Evolutionary conservation across 2,113 vertebrate species (phyloP), one percentile per base, ranked within the genome.

Genomic region (Sphaerodactylus townsendi): DNA sequence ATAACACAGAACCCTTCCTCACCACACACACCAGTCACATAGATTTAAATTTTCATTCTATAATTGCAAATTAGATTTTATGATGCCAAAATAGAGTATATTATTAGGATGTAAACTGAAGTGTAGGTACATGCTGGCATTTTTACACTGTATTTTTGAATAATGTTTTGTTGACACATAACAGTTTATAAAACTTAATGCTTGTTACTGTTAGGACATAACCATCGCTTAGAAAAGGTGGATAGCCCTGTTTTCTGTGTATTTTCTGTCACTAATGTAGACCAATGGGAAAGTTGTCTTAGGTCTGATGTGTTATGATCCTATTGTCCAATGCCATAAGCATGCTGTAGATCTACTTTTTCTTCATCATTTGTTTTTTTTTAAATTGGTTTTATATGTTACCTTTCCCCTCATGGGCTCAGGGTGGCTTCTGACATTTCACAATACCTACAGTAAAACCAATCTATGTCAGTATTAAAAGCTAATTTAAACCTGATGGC

Each of bases 21-120:
- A 14, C 50, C 50, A n/a, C n/a, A n/a, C n/a, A n/a, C n/a, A n/a
- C 15, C 53, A 21, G 17, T 56, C 21, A 56, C 19, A 21, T 70
- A 84, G 90, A 73, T 66, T 70, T 90, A 37, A 23, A 17, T 62
- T 88, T 90, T 89, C 71, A 1, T 81, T 71, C n/a, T 39, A 15
- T 71, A 50, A 84, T 8, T 79, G n/a, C 81, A 88, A 85, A 70
- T 84, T 37, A 4, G 37, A 28, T 84, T 90, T 68, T 87, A 1
- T 86, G 85, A 74, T 10, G 62, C 50, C 59, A 74, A 79, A 87
- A 56, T 88, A 82, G 19, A 86, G 75, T 62, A 64, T 71, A 14
- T 68, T 6, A 50, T 19, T 72, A 48, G 88, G 64, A 77, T 23
- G 33, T 88, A 76, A 86, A 90, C 77, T 11, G 0, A 66, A 78